Conservation (phyloP, 2,113 vertebrate species). For the Eupsittula cactorum region DNA sequence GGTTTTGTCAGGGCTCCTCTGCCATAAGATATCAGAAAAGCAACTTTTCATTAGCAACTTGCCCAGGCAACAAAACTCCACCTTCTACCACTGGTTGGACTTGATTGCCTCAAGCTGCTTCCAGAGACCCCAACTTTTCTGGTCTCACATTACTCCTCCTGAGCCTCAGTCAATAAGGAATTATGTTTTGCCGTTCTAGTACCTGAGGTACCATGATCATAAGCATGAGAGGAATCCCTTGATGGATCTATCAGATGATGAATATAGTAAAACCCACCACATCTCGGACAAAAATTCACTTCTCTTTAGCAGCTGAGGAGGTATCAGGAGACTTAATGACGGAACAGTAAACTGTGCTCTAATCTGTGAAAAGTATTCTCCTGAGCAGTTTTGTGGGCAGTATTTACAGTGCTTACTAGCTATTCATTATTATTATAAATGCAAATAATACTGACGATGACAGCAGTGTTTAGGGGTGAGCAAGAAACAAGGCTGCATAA, state of each 20-base stretch:
- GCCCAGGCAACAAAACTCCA: background rate
- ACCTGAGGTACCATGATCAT: background rate
- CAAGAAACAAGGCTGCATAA: background rate
- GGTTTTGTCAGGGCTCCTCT: background rate
- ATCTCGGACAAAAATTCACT: background rate
- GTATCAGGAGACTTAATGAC: background rate
- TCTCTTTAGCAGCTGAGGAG: background rate
- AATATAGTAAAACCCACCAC: background rate
- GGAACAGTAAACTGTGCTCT: background rate
- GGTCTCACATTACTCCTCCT: accelerated
- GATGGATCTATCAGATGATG: background rate
- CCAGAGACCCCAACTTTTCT: accelerated
- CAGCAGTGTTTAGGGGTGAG: background rate
- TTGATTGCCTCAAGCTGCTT: background rate
- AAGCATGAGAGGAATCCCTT: background rate
- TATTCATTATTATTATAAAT: background rate
- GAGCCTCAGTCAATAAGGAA: background rate
- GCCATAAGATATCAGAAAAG: background rate
- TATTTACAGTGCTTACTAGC: background rate
- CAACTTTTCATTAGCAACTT: background rate
- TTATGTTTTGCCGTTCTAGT: background rate
- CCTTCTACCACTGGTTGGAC: background rate
- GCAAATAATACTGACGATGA: background rate
- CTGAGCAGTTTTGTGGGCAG: background rate
- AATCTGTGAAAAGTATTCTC: background rate